Evolutionary conservation across 2,797 vertebrate genomes (phyloP).

Genomic region (Enteromius fasciolatus): DNA sequence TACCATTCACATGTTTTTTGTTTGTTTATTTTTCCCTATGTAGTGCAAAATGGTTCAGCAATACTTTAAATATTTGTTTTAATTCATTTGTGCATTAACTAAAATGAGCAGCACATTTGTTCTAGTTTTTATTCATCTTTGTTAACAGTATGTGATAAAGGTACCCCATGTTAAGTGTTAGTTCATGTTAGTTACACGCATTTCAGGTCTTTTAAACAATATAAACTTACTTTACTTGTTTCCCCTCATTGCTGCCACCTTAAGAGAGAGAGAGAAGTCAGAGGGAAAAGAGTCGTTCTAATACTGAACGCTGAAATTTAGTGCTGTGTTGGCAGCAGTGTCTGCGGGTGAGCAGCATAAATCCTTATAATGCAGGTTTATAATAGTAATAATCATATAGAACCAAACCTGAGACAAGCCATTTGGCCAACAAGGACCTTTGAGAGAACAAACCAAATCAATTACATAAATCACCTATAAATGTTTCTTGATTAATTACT

Average conservation of each 20-base stretch:
- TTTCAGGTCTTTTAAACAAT: neutral
- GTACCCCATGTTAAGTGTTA: neutral
- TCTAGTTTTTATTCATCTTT: neutral
- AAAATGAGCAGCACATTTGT: neutral
- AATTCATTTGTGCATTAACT: neutral
- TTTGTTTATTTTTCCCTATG: neutral
- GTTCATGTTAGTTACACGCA: neutral
- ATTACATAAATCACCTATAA: constrained; percentile 48
- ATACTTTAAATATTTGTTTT: neutral
- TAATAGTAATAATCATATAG: constrained; percentile 54
- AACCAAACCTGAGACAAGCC: constrained; percentile 43
- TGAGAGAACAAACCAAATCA: constrained; percentile 43
- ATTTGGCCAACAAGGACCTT: constrained; percentile 53
- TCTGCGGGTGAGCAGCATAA: constrained; percentile 44
- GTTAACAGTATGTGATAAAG: neutral
- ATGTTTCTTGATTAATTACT: constrained; percentile 51
- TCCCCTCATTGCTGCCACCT: neutral
- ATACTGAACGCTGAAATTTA: constrained; percentile 30
- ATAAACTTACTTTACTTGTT: neutral
- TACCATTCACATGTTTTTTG: neutral
- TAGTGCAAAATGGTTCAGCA: neutral
- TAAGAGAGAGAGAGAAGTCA: too few species aligned
- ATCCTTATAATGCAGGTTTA: constrained; percentile 47
- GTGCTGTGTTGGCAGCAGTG: constrained; percentile 43
- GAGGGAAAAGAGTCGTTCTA: neutral